Evolutionary conservation across 2,888 invertebrate genomes (phyloP), one percentile per base, ranked within the genome.

Genomic region (Erynnis tages): DNA sequence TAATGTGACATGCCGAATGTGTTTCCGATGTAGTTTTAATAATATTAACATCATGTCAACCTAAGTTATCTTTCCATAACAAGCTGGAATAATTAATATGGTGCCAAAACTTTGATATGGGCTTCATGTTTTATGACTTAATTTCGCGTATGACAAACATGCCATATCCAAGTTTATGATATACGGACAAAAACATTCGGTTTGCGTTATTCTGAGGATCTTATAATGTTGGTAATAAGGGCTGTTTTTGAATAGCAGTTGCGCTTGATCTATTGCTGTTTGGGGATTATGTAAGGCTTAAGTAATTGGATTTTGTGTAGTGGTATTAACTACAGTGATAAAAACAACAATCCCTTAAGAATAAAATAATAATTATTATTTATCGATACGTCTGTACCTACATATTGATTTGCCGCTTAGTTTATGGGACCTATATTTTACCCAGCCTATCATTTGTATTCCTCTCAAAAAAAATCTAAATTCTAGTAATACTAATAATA

Each of bases 111-210:
- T 50, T 50, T 34, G 49, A 49, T 49, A 50, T 27, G 50, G 43
- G 43, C 50, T 50, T 50, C 34, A 41, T 43, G 43, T 43, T 50
- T 50, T 50, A 50, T 41, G 41, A 50, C 50, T 43, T 50, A 50
- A 50, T 50, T 50, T 43, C 50, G 41, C 32, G 16, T 43, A 35
- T 43, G 41, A 50, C 50, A 50, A 50, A 50, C 50, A 50, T 50
- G 40, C 41, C 17, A 43, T 35, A 37, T 35, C 25, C 34, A 50
- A 50, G 35, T 50, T 50, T 50, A 50, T 50, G 50, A 50, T 50
- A 50, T 50, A 50, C 43, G 41, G 50, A 35, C 50, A 50, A 50
- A 49, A 50, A 50, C 43, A 50, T 29, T 27, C 14, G 19, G 17
- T 19, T 17, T 27, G 23, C n/a, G 35, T 2, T n/a, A 27, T 27